Conservation (phyloP, 2,888 invertebrate species). For the Dryomyza anilis region DNA sequence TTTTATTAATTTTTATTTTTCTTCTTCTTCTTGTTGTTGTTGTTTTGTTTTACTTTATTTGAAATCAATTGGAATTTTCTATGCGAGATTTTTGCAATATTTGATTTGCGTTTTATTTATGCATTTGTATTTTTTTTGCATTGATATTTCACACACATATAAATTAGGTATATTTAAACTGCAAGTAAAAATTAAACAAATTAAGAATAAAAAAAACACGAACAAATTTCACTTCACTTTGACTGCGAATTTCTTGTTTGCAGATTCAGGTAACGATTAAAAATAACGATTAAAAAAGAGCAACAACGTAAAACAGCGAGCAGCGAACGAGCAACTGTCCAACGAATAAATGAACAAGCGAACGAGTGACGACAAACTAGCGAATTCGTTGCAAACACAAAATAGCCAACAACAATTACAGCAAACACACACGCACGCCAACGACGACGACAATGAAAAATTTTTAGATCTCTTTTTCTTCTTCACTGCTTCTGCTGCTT, state of each 20-base stretch:
- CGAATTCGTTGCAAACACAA: not conserved
- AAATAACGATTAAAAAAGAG: constrained; percentile 44
- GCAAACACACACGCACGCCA: constrained; percentile 28
- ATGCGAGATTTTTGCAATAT: not conserved
- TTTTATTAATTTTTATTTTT: not conserved
- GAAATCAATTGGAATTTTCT: not conserved
- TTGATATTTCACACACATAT: not conserved
- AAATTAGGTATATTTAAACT: too few relatives aligned
- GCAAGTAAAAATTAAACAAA: not conserved
- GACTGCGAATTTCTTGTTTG: constrained; percentile 33
- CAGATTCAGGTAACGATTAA: constrained; percentile 45
- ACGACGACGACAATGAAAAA: constrained; percentile 32
- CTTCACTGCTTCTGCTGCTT: constrained; percentile 18
- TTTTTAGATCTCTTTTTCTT: constrained; percentile 24
- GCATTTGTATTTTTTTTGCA: not conserved
- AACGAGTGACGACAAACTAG: not conserved
- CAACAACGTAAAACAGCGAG: constrained; percentile 33
- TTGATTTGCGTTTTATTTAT: too few relatives aligned
- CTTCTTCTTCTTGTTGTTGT: not conserved
- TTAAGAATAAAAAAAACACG: constrained; percentile 6
- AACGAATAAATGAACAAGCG: constrained; percentile 25
- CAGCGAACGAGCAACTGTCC: constrained; percentile 17
- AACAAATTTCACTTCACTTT: constrained; percentile 34
- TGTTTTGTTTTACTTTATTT: not conserved
- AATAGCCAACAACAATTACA: constrained; percentile 11